These are phyloP conservation scores for Abscondita cerata DNA, from an alignment of 2,888 invertebrate genomes.

Conservation along the genomic window DNA sequence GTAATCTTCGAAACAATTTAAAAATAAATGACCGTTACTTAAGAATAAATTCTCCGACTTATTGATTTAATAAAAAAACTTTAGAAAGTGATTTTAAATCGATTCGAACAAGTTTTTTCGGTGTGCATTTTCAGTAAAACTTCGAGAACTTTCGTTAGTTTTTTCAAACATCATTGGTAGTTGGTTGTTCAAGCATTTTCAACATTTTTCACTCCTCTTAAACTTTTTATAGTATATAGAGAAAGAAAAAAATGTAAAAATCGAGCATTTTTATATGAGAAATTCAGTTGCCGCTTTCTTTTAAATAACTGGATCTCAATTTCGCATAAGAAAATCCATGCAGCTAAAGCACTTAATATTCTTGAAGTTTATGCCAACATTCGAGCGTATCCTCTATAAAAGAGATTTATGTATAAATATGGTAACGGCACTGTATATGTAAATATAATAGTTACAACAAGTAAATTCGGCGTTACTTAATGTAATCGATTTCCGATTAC, in stretches of 20 bases:
- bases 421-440: conserved; percentile 22
- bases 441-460: conserved; percentile 21
- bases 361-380: conserved; percentile 20
- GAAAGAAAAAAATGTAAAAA: no score
- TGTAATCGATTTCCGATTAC: conserved; percentile 19
- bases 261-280: neutral
- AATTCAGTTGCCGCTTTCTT: neutral
- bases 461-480: conserved; percentile 15
- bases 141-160: no score
- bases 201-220: no score
- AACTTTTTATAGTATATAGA: no score
- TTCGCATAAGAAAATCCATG: conserved; percentile 15
- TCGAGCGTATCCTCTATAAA: conserved; percentile 18
- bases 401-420: conserved; percentile 28
- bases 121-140: no score
- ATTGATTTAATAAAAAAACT: no score
- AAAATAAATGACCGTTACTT: neutral
- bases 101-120: no score
- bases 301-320: conserved; percentile 4
- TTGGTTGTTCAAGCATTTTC: no score
- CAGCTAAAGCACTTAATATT: conserved; percentile 12
- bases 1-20: conserved; percentile 6
- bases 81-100: no score
- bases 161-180: no score
- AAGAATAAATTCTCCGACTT: neutral